Evolutionary conservation across 2,888 invertebrate genomes (phyloP).

Genomic region (Tetragnatha montana): DNA sequence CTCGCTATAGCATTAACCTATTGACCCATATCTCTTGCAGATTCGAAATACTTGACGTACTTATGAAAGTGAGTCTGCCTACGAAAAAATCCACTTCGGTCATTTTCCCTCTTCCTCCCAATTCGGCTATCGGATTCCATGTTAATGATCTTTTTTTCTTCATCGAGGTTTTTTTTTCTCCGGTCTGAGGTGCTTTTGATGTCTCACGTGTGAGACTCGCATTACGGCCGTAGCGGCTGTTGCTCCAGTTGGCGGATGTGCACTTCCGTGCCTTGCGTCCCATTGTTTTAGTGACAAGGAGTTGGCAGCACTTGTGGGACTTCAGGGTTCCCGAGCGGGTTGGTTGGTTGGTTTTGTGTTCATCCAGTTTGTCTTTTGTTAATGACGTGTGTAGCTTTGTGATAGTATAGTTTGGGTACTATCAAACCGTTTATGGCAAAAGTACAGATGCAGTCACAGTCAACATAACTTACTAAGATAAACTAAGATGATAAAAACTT

Average conservation of each 20-base stretch:
- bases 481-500: too few relatives aligned
- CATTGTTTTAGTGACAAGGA: constrained; percentile 19
- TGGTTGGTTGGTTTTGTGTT: not conserved
- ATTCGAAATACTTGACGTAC: constrained; percentile 34
- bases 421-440: too few relatives aligned
- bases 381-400: not conserved
- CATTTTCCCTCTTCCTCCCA: not conserved
- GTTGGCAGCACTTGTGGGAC: constrained; percentile 27
- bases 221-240: not conserved
- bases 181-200: constrained; percentile 19
- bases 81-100: constrained; percentile 3
- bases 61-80: constrained; percentile 42
- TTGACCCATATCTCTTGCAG: constrained; percentile 28
- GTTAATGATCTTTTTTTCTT: constrained; percentile 27
- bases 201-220: constrained; percentile 24
- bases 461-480: too few relatives aligned
- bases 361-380: not conserved
- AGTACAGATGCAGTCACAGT: too few relatives aligned
- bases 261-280: constrained; percentile 10
- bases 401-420: too few relatives aligned
- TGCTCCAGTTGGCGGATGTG: constrained; percentile 24
- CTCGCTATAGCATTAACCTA: constrained; percentile 36
- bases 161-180: not conserved
- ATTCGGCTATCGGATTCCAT: constrained; percentile 22
- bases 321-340: constrained; percentile 19